phyloP scores from a whole-genome alignment of 2,888 invertebrate genomes.

The Chromoteleia sp. region DNA sequence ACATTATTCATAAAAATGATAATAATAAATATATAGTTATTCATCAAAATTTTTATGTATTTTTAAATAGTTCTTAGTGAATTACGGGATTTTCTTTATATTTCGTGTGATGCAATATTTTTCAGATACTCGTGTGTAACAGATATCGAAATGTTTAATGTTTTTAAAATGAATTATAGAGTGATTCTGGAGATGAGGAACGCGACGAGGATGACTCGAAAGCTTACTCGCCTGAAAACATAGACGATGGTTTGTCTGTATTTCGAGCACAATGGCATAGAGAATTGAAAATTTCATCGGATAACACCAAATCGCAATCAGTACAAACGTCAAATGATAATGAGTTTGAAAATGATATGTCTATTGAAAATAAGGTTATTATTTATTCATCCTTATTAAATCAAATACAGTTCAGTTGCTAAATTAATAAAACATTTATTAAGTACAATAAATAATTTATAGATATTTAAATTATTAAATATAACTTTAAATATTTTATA shows the following conservation, averaged over 20 bases:
- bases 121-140: no score
- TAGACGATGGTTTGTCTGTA: conserved; percentile 47
- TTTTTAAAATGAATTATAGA: conserved; percentile 16
- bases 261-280: conserved; percentile 55
- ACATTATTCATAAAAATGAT: no score
- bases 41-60: no score
- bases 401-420: no score
- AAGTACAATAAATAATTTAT: no score
- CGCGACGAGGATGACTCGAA: conserved; percentile 47
- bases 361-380: conserved; percentile 44
- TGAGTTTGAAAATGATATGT: conserved; percentile 29
- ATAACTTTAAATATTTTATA: neutral
- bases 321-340: conserved; percentile 24
- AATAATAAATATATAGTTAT: no score
- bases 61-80: no score
- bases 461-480: neutral
- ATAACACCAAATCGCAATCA: conserved; percentile 31
- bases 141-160: conserved; percentile 7
- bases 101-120: no score
- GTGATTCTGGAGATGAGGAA: conserved; percentile 47
- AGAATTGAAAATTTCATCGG: conserved; percentile 49
- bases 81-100: no score
- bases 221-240: conserved; percentile 24
- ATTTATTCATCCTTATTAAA: no score
- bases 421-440: no score